Percentiles rank a stretch among this genome's conserved stretches.
Evolutionary conservation across 2,888 invertebrate species (phyloP).

Genomic region (Petrophora chlorosata): DNA sequence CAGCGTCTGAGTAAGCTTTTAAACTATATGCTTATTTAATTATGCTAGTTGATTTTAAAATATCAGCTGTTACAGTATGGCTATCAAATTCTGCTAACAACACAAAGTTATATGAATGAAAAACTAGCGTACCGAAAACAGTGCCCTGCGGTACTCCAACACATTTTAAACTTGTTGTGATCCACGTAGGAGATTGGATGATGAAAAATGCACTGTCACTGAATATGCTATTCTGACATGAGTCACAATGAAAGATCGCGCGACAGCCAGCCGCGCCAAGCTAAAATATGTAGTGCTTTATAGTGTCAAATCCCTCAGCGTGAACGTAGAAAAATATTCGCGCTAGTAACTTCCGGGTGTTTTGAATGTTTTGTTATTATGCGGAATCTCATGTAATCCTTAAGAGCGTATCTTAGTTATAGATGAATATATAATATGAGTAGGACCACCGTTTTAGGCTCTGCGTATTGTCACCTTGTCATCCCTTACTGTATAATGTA

Average conservation of each 20-base stretch:
- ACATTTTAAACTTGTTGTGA: conserved; percentile 41
- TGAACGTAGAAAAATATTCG: conserved; percentile 29
- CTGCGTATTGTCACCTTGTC: too few species aligned
- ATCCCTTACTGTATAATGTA: too few species aligned
- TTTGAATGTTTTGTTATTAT: conserved; percentile 16
- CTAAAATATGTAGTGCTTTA: conserved; percentile 56
- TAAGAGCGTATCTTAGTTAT: too few species aligned
- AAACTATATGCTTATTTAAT: too few species aligned
- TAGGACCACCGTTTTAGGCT: too few species aligned
- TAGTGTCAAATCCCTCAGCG: conserved; percentile 47
- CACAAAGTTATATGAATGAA: too few species aligned
- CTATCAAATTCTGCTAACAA: too few species aligned
- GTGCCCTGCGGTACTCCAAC: conserved; percentile 35
- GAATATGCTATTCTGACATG: conserved; percentile 61
- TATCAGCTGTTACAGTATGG: too few species aligned
- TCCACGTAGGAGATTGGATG: conserved; percentile 60
- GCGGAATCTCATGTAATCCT: neutral
- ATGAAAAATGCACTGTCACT: conserved; percentile 68
- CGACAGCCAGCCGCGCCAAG: conserved; percentile 41
- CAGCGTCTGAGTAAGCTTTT: too few species aligned
- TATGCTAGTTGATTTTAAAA: too few species aligned
- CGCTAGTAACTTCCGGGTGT: conserved; percentile 1
- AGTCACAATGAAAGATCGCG: conserved; percentile 57
- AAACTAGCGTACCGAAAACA: conserved; percentile 23
- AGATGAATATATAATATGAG: too few species aligned